Base-by-base conservation (phyloP, 1,140 invertebrate species). In the Mya arenaria region DNA sequence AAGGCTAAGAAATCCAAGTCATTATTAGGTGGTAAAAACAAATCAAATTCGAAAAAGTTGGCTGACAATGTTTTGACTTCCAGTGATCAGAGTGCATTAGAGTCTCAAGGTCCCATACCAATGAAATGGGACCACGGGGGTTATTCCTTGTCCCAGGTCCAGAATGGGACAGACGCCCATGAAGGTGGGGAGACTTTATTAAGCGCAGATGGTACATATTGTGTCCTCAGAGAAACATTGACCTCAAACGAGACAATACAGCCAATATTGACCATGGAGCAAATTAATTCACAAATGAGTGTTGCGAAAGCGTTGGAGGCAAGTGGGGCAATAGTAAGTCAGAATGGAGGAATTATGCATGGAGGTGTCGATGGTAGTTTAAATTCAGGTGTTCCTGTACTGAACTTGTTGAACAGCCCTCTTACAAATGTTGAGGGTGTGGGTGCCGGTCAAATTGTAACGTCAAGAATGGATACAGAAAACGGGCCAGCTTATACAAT, bases 61-160 rank as follows among this genome's bases (percentile, higher is more conserved):
- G 79, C 58, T 10, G 44, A 56, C 8, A 69, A 82, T 0, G 23
- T 36, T 34, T 28, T 44, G 3, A 44, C 32, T 25, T 44, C 60
- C 30, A 69, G 71, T n/a, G 72, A 39, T 37, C 58, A 34, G 6
- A 69, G 28, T 44, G 23, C 36, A 30, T 19, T 73, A 19, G 79
- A 77, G 23, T 23, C 62, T 4, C 48, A 55, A 48, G 66, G 72
- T 19, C 63, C 82, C 6, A 28, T 82, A n/a, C 8, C 72, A 6
- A 69, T 82, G 10, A 82, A 82, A 66, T 82, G 79, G 68, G 86
- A 87, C 83, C 86, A 87, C 79, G 80, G 68, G 23, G 71, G 83
- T n/a, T 87, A 87, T 52, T 85, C 86, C 0, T 62, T 85, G 37
- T 73, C 72, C 19, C 75, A 55, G 13, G 39, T 63, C 23, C 68